Base-by-base conservation (phyloP, 1,140 invertebrate species). In the Hylaeus volcanicus region DNA sequence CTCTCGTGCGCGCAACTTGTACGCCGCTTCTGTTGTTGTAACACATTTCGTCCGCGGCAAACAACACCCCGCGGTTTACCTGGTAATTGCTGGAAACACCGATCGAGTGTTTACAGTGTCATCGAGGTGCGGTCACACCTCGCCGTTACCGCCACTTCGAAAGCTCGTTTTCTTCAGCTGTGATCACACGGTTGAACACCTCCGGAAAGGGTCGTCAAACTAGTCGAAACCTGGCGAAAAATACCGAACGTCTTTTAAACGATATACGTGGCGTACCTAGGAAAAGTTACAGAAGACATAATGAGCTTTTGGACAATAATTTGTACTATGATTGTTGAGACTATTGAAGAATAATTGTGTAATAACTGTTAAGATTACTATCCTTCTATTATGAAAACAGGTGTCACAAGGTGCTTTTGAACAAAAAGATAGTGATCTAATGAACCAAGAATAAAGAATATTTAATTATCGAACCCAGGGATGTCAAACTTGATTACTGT, bases 1-100 rank as follows among this genome's bases (percentile, higher is more conserved):
- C 60, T 72, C 53, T 9, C 15, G 9, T 43, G 12, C 55, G n/a
- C 48, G n/a, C 45, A 26, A 63, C 58, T 53, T n/a, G 56, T 26
- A 26, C 56, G 58, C 58, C 45, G 75, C 39, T 79, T 73, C 63
- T 86, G 86, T 90, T 90, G 82, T 88, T 89, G 85, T 84, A 88
- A 86, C 81, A 83, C 85, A 84, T 91, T 91, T 89, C 78, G 77
- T 63, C 77, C 81, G 87, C 78, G 82, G 79, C 86, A 91, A 92
- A 91, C 83, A 91, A 82, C 65, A 68, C 72, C 45, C 73, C 79
- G 41, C 58, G 79, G 76, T 88, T 88, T 87, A 69, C 77, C 83
- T 83, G 82, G 89, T 91, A 91, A 92, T 92, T 91, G 90, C 90
- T 89, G 86, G 85, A 91, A 91, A 92, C 91, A 91, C 87, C 86